A percentile compares a stretch with the other conserved stretches of the same genome.
Conservation (phyloP, 2,888 invertebrate species). For the Blastobasis lacticolella region DNA sequence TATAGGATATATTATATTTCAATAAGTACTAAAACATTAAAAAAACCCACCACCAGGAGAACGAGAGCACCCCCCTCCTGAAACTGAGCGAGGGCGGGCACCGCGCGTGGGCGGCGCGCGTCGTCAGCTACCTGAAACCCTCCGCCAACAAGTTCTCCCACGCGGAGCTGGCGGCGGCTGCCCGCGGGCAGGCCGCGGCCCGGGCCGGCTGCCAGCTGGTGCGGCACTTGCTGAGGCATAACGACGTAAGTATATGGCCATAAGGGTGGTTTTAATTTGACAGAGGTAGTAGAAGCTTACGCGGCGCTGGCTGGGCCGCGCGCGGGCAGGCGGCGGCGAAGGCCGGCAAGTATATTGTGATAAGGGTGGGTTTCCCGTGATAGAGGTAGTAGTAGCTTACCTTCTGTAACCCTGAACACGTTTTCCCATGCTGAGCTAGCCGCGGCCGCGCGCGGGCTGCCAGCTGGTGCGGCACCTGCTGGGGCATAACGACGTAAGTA, state of each 20-base stretch:
- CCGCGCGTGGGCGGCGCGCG: conserved; percentile 74
- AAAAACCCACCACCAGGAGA: conserved; percentile 52
- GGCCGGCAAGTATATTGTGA: too few relatives aligned
- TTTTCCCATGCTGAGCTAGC: too few relatives aligned
- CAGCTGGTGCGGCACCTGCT: conserved; percentile 85
- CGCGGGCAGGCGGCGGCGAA: too few relatives aligned
- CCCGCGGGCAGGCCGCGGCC: conserved; percentile 76
- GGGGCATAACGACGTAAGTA: conserved; percentile 76
- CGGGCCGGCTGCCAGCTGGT: conserved; percentile 82
- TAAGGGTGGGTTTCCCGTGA: too few relatives aligned
- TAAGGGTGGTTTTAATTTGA: background rate
- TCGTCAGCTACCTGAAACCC: conserved; percentile 90
- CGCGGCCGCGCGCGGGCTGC: conserved; percentile 79
- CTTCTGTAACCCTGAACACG: too few relatives aligned
- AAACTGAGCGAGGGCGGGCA: conserved; percentile 61
- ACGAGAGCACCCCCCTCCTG: conserved; percentile 38
- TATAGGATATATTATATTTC: conserved; percentile 12
- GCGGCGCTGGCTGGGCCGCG: too few relatives aligned
- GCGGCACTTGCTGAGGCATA: conserved; percentile 80
- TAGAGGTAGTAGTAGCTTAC: too few relatives aligned
- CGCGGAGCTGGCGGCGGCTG: conserved; percentile 78
- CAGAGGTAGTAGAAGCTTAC: too few relatives aligned
- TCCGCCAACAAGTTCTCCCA: conserved; percentile 91
- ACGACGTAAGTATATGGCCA: conserved; percentile 67
- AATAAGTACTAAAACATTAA: too few relatives aligned